These are phyloP conservation scores for Rhegmatorhina hoffmannsi DNA, from an alignment of 2,113 vertebrate species.

Conservation along the genomic window DNA sequence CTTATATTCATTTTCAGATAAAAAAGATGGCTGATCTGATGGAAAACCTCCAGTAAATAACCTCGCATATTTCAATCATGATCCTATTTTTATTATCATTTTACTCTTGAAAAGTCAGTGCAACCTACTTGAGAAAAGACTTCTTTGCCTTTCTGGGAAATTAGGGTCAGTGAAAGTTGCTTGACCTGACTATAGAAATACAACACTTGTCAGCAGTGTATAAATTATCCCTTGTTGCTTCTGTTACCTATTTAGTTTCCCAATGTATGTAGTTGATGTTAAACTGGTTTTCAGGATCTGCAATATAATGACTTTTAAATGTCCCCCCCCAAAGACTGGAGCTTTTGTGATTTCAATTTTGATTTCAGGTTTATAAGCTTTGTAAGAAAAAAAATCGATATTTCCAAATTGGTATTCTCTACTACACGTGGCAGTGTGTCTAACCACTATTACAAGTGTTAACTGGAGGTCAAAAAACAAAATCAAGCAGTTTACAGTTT, in stretches of 20 bases:
- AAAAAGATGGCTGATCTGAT: background rate
- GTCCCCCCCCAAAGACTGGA: background rate
- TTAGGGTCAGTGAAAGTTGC: background rate
- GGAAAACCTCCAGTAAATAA: conserved; percentile 25
- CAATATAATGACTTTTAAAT: background rate
- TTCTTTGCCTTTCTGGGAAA: background rate
- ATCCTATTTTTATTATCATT: background rate
- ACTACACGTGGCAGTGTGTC: accelerated
- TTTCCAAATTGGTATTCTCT: background rate
- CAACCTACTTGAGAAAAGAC: background rate
- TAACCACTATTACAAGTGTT: background rate
- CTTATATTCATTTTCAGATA: background rate
- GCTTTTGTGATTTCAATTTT: background rate
- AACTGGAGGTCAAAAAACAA: background rate
- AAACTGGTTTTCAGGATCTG: background rate
- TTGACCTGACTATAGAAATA: background rate
- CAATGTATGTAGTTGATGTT: background rate
- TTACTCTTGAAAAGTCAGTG: background rate
- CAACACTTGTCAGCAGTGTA: background rate
- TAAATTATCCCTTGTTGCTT: background rate
- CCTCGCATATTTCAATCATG: background rate
- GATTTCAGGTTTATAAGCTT: background rate
- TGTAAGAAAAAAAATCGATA: background rate
- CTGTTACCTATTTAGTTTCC: background rate
- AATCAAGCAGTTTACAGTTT: background rate